These are phyloP conservation scores for Heterodera filipjevi DNA, from an alignment of 2,888 invertebrate species.

Conservation along the genomic window DNA sequence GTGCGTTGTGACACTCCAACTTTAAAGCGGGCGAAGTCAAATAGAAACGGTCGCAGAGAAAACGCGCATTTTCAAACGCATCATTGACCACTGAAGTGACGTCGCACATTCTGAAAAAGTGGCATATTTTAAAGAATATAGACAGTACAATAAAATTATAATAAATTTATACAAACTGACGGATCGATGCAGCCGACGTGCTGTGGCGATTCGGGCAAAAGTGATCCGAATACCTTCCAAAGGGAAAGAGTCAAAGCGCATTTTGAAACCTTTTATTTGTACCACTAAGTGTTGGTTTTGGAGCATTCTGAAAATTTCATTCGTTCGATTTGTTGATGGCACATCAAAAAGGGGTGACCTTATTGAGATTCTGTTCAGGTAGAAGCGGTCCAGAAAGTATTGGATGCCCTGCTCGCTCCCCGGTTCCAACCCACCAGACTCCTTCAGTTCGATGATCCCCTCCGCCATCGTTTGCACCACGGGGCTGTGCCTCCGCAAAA, in stretches of 20 bases:
- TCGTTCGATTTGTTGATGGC: not conserved
- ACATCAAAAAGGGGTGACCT: slow-evolving; percentile 67
- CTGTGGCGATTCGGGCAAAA: slow-evolving; percentile 61
- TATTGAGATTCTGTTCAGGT: slow-evolving; percentile 97
- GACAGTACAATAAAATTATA: not conserved
- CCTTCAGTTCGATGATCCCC: slow-evolving; percentile 91
- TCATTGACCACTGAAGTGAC: slow-evolving; percentile 86
- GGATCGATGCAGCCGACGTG: slow-evolving; percentile 86
- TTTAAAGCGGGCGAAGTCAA: slow-evolving; percentile 85
- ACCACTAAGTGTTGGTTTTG: slow-evolving; percentile 84
- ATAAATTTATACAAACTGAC: not conserved
- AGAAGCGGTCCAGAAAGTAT: slow-evolving; percentile 96
- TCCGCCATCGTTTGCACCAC: slow-evolving; percentile 89
- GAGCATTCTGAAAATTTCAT: slow-evolving; percentile 74
- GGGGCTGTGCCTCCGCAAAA: slow-evolving; percentile 90
- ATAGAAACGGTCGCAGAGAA: slow-evolving; percentile 98
- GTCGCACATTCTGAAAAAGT: slow-evolving; percentile 75
- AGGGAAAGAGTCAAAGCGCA: slow-evolving; percentile 10
- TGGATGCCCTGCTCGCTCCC: slow-evolving; percentile 82
- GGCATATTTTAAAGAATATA: not conserved
- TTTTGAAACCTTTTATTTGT: not conserved
- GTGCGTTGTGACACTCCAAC: slow-evolving; percentile 69
- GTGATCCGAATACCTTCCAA: slow-evolving; percentile 67
- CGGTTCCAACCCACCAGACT: slow-evolving; percentile 80
- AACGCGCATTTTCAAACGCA: slow-evolving; percentile 94